phyloP scores from a whole-genome alignment of 2,888 invertebrate genomes.

The Pherbina coryleti region DNA sequence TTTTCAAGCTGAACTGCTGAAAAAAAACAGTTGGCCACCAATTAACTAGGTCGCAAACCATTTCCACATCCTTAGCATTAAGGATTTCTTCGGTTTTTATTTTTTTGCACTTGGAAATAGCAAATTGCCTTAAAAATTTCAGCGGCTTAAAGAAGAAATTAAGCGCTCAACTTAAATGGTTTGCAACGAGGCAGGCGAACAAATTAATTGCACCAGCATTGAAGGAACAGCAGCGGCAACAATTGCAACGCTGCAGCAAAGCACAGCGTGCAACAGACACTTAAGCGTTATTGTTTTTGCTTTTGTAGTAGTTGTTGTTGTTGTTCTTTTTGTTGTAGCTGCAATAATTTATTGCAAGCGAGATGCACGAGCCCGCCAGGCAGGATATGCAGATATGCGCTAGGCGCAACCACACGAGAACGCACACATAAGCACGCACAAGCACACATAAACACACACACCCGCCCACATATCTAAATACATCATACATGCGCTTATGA shows the following conservation, averaged over 20 bases:
- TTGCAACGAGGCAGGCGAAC: neutral
- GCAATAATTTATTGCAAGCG: neutral
- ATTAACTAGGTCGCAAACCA: no score
- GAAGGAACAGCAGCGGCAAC: neutral
- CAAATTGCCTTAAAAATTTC: no score
- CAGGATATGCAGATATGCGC: slow-evolving; percentile 14
- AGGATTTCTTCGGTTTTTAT: no score
- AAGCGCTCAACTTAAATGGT: no score
- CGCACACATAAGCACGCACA: neutral
- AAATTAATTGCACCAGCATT: neutral
- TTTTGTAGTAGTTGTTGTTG: neutral
- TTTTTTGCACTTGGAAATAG: no score
- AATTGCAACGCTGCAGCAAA: no score
- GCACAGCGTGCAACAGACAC: no score
- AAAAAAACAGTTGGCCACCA: no score
- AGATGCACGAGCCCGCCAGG: neutral
- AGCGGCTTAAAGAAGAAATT: no score
- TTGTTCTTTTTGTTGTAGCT: neutral
- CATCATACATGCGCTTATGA: no score
- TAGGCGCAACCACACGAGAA: neutral
- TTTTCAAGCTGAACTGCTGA: no score
- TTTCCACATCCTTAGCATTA: no score
- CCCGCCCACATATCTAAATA: neutral
- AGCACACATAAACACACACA: neutral
- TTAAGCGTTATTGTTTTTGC: neutral